Evolutionary conservation across 2,113 vertebrate genomes (phyloP), one percentile per base, ranked within the genome.

Genomic region (Platichthys flesus): DNA sequence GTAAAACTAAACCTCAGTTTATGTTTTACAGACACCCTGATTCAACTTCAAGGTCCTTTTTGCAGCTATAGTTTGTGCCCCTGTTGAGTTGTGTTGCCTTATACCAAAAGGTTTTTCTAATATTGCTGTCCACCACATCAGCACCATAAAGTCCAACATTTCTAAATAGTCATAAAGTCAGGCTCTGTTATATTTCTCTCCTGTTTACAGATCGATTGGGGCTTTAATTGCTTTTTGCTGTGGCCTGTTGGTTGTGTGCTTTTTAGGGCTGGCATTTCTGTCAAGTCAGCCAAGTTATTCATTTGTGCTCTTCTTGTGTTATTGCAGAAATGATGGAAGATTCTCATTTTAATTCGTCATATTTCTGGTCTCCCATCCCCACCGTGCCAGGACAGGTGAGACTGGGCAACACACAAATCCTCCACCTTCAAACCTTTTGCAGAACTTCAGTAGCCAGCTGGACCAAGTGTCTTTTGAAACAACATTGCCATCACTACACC

Each of bases 321-420:
- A 47, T 92, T 77, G 71, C 94, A 99, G 97, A 95, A 95, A 96
- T 96, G 94, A 99, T 99, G 98, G 98, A 99, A 94, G 98, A 99
- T 93, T 98, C 97, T 94, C 97, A 98, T 93, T 99, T 99, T 93
- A 99, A 98, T 94, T 98, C 97, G 81, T 97, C 97, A 0, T 99
- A 99, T 94, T 99, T 99, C 94, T 99, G 98, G 98, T 97, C 97
- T 86, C 96, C 96, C 18, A 95, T 98, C 76, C 96, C 96, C 71
- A 95, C 97, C 2, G 96, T 99, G 79, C 96, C 96, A 58, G 97
- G 96, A 93, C 97, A 98, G 96, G 97, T 98, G 93, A 90, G 74
- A 28, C 35, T 16, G 4, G 37, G 61, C 2, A 15, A 42, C 12
- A 42, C 12, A 42, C 12, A 3, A 42, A 42, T 42, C 40, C 40